Base-by-base conservation (phyloP, 2,113 vertebrate genomes). In the Isichthys henryi region DNA sequence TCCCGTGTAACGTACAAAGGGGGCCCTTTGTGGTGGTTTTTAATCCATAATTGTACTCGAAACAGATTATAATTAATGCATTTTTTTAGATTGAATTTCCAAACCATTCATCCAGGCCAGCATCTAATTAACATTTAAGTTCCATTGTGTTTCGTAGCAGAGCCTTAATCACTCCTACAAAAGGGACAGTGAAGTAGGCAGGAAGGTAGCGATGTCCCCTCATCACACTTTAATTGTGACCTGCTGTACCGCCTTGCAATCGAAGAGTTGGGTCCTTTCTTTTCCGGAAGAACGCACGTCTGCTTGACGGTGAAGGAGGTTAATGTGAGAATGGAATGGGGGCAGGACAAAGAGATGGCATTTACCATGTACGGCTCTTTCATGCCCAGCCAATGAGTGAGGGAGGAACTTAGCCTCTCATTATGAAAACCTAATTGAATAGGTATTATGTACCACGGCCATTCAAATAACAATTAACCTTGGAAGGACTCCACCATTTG, bases 31-130 rank as follows among this genome's bases (percentile, higher is more conserved):
- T 21, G 56, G 77, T 83, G 52, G n/a, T 56, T 62, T 66, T 89
- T 89, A 89, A 89, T 85, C 52, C 88, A 13, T 83, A 89, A 89
- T 84, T 89, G 82, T 89, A 84, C 77, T 58, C 15, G 88, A 89
- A 89, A 89, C 77, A 89, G 74, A 85, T 89, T 89, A 82, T 89
- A 89, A 84, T 89, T 84, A 85, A 89, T 89, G 77, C 80, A 85
- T 62, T 89, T 85, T 85, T 50, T 89, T 83, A 82, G 88, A 89
- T 85, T 84, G 77, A 46, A 84, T 89, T 84, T 89, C 52, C 88
- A n/a, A 84, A 15, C 80, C 35, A 84, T 85, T 85, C 88, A 58
- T 85, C 88, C 88, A 52, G 43, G 53, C 77, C 53, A 39, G 80
- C 39, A 84, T 83, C 88, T 89, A 89, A 89, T 89, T 89, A 89